A percentile compares a stretch with the other conserved stretches of the same genome.
Evolutionary conservation across 2,113 vertebrate genomes (phyloP).

Genomic region (zebrafish (Danio rerio)): DNA sequence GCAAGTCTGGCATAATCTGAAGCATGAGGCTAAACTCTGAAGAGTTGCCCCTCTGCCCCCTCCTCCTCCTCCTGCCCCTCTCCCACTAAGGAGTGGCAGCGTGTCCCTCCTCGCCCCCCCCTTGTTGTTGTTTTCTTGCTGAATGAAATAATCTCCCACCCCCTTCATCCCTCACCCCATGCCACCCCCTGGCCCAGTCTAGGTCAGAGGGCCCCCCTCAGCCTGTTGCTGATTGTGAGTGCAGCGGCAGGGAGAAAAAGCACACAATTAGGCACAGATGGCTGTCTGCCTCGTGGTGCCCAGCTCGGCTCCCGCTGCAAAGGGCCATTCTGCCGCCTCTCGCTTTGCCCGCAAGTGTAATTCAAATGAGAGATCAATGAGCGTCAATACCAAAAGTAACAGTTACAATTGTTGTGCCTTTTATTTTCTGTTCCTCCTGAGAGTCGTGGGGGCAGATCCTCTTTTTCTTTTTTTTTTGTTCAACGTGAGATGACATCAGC

Average conservation of each 20-base stretch:
- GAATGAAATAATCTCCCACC: constrained; percentile 81
- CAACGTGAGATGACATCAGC: background rate
- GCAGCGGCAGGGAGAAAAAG: constrained; percentile 72
- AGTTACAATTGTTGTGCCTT: constrained; percentile 45
- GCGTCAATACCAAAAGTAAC: constrained; percentile 44
- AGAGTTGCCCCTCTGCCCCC: constrained; percentile 41
- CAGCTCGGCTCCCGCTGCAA: constrained; percentile 46
- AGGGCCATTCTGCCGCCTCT: constrained; percentile 49
- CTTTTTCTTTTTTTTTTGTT: background rate
- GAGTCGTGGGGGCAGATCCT: background rate
- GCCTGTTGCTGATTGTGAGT: constrained; percentile 83
- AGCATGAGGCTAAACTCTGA: constrained; percentile 50
- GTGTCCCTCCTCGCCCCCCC: constrained; percentile 66
- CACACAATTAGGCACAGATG: constrained; percentile 84
- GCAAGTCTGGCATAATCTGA: constrained; percentile 45
- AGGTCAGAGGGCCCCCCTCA: constrained; percentile 80
- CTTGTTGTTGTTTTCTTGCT: constrained; percentile 82
- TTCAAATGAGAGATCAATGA: constrained; percentile 57
- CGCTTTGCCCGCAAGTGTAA: constrained; percentile 49
- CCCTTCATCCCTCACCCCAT: constrained; percentile 72
- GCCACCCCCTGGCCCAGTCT: constrained; percentile 78
- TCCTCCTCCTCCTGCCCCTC: constrained; percentile 25
- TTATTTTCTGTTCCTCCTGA: constrained; percentile 16
- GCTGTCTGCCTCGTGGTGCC: constrained; percentile 70
- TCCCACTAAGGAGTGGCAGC: constrained; percentile 68